phyloP scores from a whole-genome alignment of 2,113 vertebrate genomes.

The Rhabdornis inornatus region DNA sequence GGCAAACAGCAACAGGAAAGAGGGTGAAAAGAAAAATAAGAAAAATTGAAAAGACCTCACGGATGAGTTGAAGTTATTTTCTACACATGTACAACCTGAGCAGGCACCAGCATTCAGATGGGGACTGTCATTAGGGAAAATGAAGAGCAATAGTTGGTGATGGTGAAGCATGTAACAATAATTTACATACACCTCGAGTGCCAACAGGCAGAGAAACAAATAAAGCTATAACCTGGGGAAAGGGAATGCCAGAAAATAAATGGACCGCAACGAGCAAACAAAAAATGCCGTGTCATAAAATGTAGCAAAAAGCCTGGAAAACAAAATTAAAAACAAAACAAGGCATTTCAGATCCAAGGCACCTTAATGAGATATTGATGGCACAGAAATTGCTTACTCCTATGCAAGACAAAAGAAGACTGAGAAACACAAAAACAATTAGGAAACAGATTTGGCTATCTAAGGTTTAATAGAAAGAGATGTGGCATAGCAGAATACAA shows the following conservation, averaged over 20 bases:
- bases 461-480: constrained; percentile 50
- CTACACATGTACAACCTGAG: background rate
- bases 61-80: background rate
- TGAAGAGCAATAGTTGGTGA: constrained; percentile 46
- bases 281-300: constrained; percentile 40
- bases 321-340: constrained; percentile 22
- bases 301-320: constrained; percentile 6
- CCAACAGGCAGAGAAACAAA: constrained; percentile 23
- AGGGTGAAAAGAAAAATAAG: background rate
- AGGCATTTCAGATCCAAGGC: background rate
- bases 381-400: constrained; percentile 46
- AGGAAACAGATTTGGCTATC: constrained; percentile 42
- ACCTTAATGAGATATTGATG: constrained; percentile 63
- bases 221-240: constrained; percentile 40
- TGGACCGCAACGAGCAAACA: constrained; percentile 4
- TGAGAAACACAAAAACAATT: constrained; percentile 63
- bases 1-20: background rate
- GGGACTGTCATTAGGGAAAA: constrained; percentile 21
- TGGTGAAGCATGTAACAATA: constrained; percentile 15
- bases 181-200: constrained; percentile 22
- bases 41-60: background rate
- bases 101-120: background rate
- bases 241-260: constrained; percentile 39
- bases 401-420: constrained; percentile 54
- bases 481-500: constrained; percentile 55